Conservation (phyloP, 1,140 invertebrate genomes). For the Diachasmimorpha longicaudata region DNA sequence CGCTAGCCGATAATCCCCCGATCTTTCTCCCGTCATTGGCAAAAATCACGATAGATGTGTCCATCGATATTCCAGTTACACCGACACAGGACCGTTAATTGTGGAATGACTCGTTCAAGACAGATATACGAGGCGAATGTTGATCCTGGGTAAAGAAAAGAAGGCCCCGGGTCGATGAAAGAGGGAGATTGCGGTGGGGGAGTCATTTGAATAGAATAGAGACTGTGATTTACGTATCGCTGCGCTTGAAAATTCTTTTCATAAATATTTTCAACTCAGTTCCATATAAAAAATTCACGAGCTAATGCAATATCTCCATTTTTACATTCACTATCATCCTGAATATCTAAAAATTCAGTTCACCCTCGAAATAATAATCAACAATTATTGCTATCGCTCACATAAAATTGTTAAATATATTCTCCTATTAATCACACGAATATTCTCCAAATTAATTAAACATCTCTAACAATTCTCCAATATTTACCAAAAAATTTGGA, state of each 20-base stretch:
- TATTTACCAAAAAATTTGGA: too few species aligned
- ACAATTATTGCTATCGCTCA: too few species aligned
- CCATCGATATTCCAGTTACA: not conserved
- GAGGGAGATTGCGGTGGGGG: conserved; percentile 35
- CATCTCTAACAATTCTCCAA: too few species aligned
- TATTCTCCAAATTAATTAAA: too few species aligned
- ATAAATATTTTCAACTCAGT: not conserved
- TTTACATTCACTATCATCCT: not conserved
- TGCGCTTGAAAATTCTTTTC: not conserved
- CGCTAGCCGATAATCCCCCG: not conserved
- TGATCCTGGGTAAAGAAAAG: conserved; percentile 3
- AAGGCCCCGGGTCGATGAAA: not conserved
- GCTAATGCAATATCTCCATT: not conserved
- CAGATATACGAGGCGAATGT: not conserved
- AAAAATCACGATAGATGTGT: not conserved
- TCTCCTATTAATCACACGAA: too few species aligned
- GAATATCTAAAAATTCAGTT: not conserved
- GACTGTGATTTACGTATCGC: conserved; percentile 53
- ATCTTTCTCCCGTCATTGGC: not conserved
- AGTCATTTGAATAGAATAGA: conserved; percentile 61
- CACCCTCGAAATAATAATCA: not conserved
- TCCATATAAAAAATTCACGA: not conserved
- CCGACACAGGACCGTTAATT: not conserved
- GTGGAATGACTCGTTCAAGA: not conserved
- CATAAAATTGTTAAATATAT: too few species aligned